Conservation (phyloP, 2,888 invertebrate species). For the Euplexia lucipara region DNA sequence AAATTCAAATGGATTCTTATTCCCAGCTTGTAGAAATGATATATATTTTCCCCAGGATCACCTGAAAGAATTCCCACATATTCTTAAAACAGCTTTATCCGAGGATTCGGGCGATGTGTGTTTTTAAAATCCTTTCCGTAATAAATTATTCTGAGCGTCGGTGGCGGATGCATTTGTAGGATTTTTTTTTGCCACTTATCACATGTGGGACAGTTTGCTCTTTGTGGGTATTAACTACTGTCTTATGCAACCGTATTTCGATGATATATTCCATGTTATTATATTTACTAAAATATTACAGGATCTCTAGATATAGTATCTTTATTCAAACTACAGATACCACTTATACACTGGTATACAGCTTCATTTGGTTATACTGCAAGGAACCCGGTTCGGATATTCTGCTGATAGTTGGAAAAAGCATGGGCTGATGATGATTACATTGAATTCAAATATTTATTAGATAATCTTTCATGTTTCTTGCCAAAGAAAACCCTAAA, state of each 20-base stretch:
- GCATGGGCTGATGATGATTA: too few relatives aligned
- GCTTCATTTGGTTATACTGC: too few relatives aligned
- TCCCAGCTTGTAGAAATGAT: conserved; percentile 63
- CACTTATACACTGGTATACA: too few relatives aligned
- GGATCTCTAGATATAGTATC: background rate
- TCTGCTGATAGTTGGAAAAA: too few relatives aligned
- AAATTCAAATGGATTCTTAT: conserved; percentile 57
- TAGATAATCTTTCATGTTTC: background rate
- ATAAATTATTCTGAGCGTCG: conserved; percentile 86
- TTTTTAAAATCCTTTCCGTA: conserved; percentile 87
- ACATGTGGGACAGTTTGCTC: conserved; percentile 64
- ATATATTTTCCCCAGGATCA: conserved; percentile 76
- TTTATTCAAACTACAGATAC: background rate
- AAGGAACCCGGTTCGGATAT: too few relatives aligned
- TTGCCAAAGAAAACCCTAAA: background rate
- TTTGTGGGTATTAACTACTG: conserved; percentile 55
- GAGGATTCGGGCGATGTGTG: conserved; percentile 83
- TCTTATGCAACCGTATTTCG: conserved; percentile 24
- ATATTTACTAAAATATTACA: background rate
- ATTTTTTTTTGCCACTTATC: conserved; percentile 74
- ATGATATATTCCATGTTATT: conserved; percentile 23
- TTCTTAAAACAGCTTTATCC: conserved; percentile 86
- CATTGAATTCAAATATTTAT: background rate
- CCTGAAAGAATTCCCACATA: conserved; percentile 86
- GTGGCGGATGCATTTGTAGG: conserved; percentile 79